Evolutionary conservation across 2,113 vertebrate genomes (phyloP).

Genomic region (Cynopterus brachyotis): DNA sequence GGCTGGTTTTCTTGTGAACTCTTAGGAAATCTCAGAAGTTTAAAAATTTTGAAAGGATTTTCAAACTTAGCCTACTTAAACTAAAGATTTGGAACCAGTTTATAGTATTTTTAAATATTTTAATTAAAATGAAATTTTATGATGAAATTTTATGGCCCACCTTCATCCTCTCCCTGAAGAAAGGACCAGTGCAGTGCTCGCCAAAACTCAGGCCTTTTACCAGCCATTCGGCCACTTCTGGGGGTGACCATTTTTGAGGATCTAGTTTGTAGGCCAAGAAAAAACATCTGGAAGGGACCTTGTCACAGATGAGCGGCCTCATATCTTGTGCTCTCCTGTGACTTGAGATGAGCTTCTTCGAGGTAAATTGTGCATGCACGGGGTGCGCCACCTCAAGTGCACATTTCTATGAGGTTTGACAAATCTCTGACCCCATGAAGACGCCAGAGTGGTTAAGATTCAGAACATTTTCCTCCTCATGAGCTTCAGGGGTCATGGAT

Average conservation of each 20-base stretch:
- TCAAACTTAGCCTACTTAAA: not conserved
- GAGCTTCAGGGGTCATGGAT: not conserved
- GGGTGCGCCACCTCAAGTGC: not conserved
- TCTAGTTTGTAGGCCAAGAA: not conserved
- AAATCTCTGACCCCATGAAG: not conserved
- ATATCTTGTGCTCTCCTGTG: no score
- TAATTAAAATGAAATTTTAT: not conserved
- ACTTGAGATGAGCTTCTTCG: not conserved
- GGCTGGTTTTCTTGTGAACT: not conserved
- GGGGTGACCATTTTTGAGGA: not conserved
- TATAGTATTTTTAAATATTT: not conserved
- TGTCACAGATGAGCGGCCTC: no score
- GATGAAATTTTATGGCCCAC: not conserved
- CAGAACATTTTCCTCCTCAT: not conserved
- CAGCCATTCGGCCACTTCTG: fast-evolving
- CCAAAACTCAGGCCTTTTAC: not conserved
- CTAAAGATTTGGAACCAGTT: not conserved
- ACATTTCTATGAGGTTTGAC: not conserved
- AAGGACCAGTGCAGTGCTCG: not conserved
- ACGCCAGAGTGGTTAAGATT: not conserved
- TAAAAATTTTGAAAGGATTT: not conserved
- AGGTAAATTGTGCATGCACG: not conserved
- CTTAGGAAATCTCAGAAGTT: not conserved
- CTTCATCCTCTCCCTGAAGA: not conserved
- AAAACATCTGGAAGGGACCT: not conserved